Base-by-base conservation (phyloP, 2,888 invertebrate genomes). In the Cephalotes varians region DNA sequence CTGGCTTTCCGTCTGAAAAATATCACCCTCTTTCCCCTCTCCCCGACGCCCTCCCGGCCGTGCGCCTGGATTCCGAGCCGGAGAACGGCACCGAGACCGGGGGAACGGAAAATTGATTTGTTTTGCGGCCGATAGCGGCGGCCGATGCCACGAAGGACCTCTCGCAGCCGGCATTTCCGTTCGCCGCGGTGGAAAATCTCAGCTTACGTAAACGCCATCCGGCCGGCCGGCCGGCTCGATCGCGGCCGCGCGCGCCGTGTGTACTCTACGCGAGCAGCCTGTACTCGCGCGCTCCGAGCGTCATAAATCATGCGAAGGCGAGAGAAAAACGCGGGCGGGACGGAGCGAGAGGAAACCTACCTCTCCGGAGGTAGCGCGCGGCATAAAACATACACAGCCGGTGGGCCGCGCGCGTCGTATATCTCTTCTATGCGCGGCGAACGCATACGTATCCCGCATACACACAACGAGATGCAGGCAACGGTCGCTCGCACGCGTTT, bases 301-400 rank as follows among this genome's bases (percentile, higher is more conserved):
- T 82, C 85, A 87, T 91, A 91, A 91, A 90, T 91, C 90, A 90
- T 83, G 74, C 81, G 81, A 72, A 25, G 34, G 79, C 58, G 73
- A 71, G 85, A 80, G 79, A 81, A 71, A n/a, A 79, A 58, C 54
- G 49, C 49, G 79, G 5, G 47, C 76, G 47, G 64, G 12, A 56
- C 56, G 31, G 64, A 47, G 28, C 44, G 25, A 54, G 76, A 49
- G 5, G 10, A 74, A 21, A 12, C 28, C 18, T 51, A n/a, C n/a
- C 49, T 31, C 49, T 31, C 37, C 28, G 72, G 40, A 25, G 58
- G 58, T 58, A 64, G 71, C 47, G 79, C 40, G 71, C 85, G 82
- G 85, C 87, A 88, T 86, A 90, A 88, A 90, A 90, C 88, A 90
- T 87, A 88, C 56, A 77, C 82, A 87, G 79, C 82, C 85, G 85